These are phyloP conservation scores for Margarornis squamiger DNA, from an alignment of 2,797 vertebrate species.

Conservation along the genomic window DNA sequence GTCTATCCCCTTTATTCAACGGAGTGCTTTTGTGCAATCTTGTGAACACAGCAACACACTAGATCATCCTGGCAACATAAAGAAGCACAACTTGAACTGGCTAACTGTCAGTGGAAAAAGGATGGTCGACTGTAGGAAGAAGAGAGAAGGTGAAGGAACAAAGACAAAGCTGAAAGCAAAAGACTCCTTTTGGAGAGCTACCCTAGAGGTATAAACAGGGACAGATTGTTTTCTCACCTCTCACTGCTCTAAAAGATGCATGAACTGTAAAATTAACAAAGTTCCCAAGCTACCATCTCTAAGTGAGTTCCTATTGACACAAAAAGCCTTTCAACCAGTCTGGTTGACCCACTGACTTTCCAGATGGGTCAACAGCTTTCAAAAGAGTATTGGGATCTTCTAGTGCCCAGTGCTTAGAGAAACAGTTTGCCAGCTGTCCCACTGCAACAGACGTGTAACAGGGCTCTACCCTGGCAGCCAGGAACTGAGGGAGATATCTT, in stretches of 20 bases:
- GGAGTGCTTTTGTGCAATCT: not conserved
- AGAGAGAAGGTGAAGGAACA: not conserved
- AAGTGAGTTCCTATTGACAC: not conserved
- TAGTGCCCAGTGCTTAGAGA: not conserved
- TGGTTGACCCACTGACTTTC: not conserved
- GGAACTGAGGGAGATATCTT: not conserved
- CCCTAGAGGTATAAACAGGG: not conserved
- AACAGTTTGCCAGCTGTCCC: not conserved
- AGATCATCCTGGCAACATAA: conserved; percentile 50
- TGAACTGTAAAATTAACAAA: not conserved
- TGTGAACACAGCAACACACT: not conserved
- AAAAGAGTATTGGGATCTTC: not conserved
- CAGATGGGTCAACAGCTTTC: not conserved
- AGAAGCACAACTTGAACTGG: conserved; percentile 17
- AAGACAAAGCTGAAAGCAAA: conserved; percentile 16
- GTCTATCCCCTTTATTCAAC: conserved; percentile 1
- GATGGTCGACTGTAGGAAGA: not conserved
- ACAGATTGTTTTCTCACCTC: not conserved
- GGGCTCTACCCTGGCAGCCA: not conserved
- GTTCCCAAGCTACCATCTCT: not conserved
- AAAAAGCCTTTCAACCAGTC: not conserved
- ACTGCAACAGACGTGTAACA: rapidly evolving
- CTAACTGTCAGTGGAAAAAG: conserved; percentile 11
- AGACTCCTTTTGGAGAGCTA: not conserved
- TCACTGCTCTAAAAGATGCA: not conserved